These are phyloP conservation scores for Troilus luridus DNA, from an alignment of 2,888 invertebrate genomes.

Conservation along the genomic window DNA sequence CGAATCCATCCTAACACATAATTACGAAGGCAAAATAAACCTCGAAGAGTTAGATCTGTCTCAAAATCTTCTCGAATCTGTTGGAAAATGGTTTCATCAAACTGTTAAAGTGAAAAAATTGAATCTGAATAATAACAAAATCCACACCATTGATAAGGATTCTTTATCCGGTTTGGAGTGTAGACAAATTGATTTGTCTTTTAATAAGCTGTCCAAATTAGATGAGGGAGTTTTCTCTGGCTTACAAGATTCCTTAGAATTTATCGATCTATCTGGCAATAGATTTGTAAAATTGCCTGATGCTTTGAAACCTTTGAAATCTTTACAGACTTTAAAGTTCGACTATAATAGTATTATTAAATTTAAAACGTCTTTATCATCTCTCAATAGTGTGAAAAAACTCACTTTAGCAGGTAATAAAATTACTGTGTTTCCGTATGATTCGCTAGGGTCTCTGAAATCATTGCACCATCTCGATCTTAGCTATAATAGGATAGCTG, in stretches of 20 bases:
- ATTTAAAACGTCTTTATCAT: background rate
- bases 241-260: slow-evolving; percentile 81
- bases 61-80: slow-evolving; percentile 80
- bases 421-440: slow-evolving; percentile 26
- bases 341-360: slow-evolving; percentile 30
- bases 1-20: slow-evolving; percentile 72
- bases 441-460: slow-evolving; percentile 71
- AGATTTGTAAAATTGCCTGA: slow-evolving; percentile 79
- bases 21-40: slow-evolving; percentile 75
- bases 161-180: slow-evolving; percentile 74
- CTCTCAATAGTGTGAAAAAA: background rate
- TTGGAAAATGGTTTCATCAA: slow-evolving; percentile 67
- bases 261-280: slow-evolving; percentile 87
- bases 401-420: slow-evolving; percentile 50
- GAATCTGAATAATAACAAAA: slow-evolving; percentile 69
- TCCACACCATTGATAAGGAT: slow-evolving; percentile 65
- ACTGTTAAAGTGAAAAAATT: slow-evolving; percentile 69
- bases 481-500: slow-evolving; percentile 87
- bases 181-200: slow-evolving; percentile 83
- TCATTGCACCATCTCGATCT: slow-evolving; percentile 86
- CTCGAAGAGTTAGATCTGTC: slow-evolving; percentile 87
- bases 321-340: slow-evolving; percentile 78
- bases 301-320: slow-evolving; percentile 78
- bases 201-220: slow-evolving; percentile 72
- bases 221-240: slow-evolving; percentile 82